Evolutionary conservation across 2,888 invertebrate species (phyloP), one percentile per base, ranked within the genome.

Genomic region (Metopia argyrocephala): DNA sequence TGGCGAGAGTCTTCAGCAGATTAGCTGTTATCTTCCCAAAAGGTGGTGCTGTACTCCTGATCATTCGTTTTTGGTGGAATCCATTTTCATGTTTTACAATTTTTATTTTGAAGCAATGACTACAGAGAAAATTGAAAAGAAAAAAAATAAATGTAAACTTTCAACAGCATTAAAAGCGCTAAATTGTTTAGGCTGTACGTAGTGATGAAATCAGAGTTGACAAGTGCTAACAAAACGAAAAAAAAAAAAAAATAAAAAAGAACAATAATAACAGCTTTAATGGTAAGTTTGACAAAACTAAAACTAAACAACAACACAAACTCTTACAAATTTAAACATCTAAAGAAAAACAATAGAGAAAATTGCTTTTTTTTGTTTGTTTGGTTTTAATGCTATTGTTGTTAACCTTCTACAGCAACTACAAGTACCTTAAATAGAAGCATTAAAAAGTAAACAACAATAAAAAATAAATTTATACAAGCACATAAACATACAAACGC

Each of bases 371-470:
- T 54, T 66, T 48, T 71, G 23, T 73, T 70, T 45, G 50, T 62
- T 1, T 50, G 57, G 57, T 74, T 28, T 62, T 62, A 54, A 57
- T 65, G 45, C 27, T 69, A 52, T 56, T 71, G 73, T 74, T 74
- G 76, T 69, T 80, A 76, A 80, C 76, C 76, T 80, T 80, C 76
- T 69, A 61, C 45, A 46, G 56, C 65, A 27, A 27, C 45, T 57
- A 69, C n/a, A 50, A 48, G 31, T 57, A 59, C 57, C 66, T 52
- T 68, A 76, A 69, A 71, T 71, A 66, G 78, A 66, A 15, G 31
- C 38, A 66, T 21, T 38, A 64, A 18, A 59, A n/a, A n/a, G n/a
- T n/a, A n/a, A n/a, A n/a, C n/a, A n/a, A n/a, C n/a, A n/a, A n/a
- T n/a, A n/a, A 38, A 59, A 6, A 48, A 21, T 20, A 28, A 23